Percentiles rank a stretch among this genome's conserved stretches.
phyloP scores from a whole-genome alignment of 2,888 invertebrate genomes.

The Cryptus viduatorius region DNA sequence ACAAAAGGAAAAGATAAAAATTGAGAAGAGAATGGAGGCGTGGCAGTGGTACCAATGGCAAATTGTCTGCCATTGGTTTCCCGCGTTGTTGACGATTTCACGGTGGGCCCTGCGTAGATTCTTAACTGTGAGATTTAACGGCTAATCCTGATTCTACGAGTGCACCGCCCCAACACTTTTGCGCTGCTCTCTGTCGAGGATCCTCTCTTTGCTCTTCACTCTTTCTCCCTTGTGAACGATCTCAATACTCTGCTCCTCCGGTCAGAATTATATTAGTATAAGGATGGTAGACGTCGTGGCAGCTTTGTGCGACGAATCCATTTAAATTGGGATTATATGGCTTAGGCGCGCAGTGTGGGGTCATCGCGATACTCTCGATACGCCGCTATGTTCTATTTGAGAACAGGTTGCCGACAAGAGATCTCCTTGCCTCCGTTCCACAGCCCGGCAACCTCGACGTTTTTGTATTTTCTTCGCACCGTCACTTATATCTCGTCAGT shows the following conservation, averaged over 20 bases:
- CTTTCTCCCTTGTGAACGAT: conserved; percentile 6
- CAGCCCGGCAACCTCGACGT: conserved; percentile 19
- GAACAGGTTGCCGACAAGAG: conserved; percentile 50
- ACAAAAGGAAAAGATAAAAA: conserved; percentile 28
- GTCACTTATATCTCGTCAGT: conserved; percentile 21
- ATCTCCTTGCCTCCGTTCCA: conserved; percentile 16
- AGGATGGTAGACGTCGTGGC: background rate
- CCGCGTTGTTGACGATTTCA: conserved; percentile 77
- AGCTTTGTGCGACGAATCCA: conserved; percentile 74
- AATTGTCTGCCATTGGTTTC: conserved; percentile 42
- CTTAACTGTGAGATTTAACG: conserved; percentile 70
- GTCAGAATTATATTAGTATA: background rate
- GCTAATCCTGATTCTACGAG: conserved; percentile 71
- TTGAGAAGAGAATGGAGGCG: conserved; percentile 33
- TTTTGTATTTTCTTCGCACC: conserved; percentile 32
- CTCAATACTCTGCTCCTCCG: conserved; percentile 16
- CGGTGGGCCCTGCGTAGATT: conserved; percentile 69
- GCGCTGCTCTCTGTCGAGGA: conserved; percentile 23
- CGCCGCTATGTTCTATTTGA: conserved; percentile 46
- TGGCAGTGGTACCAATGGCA: conserved; percentile 24
- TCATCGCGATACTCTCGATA: conserved; percentile 67
- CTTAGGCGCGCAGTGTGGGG: conserved; percentile 52
- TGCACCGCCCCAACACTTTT: conserved; percentile 72
- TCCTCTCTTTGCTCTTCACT: conserved; percentile 7
- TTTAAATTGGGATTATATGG: conserved; percentile 79